Conservation (phyloP, 2,888 invertebrate genomes). For the Adelphocoris suturalis region DNA sequence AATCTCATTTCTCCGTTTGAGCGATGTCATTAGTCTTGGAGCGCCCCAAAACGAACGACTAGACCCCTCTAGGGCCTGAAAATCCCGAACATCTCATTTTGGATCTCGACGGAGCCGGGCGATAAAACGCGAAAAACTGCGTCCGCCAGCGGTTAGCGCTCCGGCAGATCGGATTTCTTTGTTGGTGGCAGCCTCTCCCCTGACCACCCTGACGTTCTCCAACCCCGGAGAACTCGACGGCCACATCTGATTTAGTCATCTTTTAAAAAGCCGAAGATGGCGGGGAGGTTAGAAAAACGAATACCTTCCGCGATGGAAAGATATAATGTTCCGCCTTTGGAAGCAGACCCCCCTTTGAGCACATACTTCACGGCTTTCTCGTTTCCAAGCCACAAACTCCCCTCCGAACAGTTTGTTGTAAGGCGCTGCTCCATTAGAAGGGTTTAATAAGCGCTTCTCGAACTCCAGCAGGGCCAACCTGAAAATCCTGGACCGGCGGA, state of each 20-base stretch:
- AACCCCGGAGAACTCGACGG: neutral
- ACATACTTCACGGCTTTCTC: conserved; percentile 35
- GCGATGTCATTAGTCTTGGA: neutral
- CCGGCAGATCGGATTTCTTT: conserved; percentile 25
- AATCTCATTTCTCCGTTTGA: neutral
- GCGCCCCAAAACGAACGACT: neutral
- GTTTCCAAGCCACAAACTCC: conserved; percentile 9
- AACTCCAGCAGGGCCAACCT: neutral
- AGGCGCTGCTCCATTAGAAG: conserved; percentile 53
- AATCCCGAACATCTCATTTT: conserved; percentile 24
- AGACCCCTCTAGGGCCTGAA: neutral
- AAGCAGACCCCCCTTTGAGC: conserved; percentile 12
- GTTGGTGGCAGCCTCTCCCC: neutral
- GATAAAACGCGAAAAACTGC: conserved; percentile 31
- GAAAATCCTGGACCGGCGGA: neutral
- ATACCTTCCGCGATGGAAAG: conserved; percentile 43
- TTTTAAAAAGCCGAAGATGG: conserved; percentile 51
- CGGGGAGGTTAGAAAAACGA: conserved; percentile 28
- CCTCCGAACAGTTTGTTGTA: neutral
- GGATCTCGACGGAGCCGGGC: neutral
- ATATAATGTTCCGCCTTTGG: conserved; percentile 43
- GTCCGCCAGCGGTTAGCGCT: neutral
- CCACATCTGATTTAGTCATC: conserved; percentile 61
- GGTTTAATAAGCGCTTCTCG: conserved; percentile 35
- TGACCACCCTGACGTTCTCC: neutral